Evolutionary conservation across 2,113 vertebrate species (phyloP).

Genomic region (Bambusicola thoracicus): DNA sequence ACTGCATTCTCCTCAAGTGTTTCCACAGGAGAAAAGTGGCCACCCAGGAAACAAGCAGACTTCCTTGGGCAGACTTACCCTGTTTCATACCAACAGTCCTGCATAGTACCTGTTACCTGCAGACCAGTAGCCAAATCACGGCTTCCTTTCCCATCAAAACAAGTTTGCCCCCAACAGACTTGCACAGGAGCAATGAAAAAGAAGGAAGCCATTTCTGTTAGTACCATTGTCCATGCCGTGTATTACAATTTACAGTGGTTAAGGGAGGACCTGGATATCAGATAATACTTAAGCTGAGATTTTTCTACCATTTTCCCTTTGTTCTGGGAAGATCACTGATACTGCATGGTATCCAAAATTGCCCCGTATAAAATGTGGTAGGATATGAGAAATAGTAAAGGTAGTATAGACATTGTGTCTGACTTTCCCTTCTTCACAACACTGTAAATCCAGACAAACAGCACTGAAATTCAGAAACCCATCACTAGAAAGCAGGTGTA

Average conservation of each 20-base stretch:
- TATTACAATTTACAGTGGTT: not conserved
- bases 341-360: not conserved
- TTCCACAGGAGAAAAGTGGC: not conserved
- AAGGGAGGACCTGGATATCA: not conserved
- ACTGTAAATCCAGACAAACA: not conserved
- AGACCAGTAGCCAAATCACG: not conserved
- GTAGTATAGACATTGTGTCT: not conserved
- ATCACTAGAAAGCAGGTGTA: not conserved
- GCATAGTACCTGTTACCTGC: not conserved
- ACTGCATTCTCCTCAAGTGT: not conserved
- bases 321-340: not conserved
- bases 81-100: not conserved
- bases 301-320: not conserved
- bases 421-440: not conserved
- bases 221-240: accelerated
- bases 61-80: not conserved
- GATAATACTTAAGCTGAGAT: not conserved
- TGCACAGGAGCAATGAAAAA: not conserved
- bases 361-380: not conserved
- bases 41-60: not conserved
- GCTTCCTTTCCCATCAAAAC: not conserved
- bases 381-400: not conserved
- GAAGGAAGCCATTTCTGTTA: not conserved
- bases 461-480: not conserved
- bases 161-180: not conserved